phyloP scores from a whole-genome alignment of 2,888 invertebrate species.

The Anodontia alba region DNA sequence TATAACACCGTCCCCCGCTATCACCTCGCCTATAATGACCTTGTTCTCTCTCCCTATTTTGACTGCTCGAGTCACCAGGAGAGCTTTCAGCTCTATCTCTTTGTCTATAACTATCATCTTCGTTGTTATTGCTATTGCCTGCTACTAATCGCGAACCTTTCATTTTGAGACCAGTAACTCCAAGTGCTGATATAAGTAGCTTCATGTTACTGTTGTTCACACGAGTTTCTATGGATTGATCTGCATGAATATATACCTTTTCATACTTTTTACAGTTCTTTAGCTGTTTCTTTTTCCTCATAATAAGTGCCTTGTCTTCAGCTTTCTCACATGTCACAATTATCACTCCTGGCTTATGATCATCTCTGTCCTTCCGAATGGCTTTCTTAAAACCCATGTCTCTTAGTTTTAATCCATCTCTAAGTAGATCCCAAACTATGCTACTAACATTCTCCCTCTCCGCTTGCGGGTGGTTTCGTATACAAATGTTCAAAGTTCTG shows the following conservation, averaged over 20 bases:
- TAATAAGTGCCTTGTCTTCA: no score
- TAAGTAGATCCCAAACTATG: neutral
- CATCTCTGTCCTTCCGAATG: no score
- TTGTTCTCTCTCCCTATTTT: no score
- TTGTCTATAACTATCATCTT: no score
- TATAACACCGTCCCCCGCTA: no score
- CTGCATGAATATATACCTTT: neutral
- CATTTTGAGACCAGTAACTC: neutral
- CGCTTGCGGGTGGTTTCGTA: no score
- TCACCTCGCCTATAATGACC: no score
- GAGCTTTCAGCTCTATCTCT: no score
- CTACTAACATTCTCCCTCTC: no score
- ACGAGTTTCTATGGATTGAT: neutral
- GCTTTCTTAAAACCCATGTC: conserved; percentile 3
- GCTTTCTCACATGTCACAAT: neutral
- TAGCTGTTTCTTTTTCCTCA: neutral
- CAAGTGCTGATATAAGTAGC: neutral
- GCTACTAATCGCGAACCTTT: neutral
- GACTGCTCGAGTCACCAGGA: no score
- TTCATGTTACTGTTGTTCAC: conserved; percentile 12
- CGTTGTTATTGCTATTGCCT: neutral
- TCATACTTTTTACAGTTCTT: neutral
- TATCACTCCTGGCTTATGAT: neutral
- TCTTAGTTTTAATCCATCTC: neutral
- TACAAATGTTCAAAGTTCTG: no score